These are phyloP conservation scores for Triops cancriformis DNA, from an alignment of 1,140 invertebrate genomes.

Conservation along the genomic window DNA sequence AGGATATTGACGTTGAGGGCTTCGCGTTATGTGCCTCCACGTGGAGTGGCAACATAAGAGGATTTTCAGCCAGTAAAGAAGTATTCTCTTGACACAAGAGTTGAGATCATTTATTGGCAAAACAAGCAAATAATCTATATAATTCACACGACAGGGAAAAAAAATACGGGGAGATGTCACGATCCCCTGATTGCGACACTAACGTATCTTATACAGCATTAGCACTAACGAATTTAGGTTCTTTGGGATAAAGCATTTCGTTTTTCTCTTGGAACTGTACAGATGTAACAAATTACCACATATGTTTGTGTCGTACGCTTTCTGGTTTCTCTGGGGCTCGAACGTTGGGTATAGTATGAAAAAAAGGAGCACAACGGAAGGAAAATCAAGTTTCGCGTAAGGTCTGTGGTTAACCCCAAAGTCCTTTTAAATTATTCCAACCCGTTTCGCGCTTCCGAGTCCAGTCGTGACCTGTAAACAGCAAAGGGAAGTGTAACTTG, in stretches of 20 bases:
- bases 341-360: background rate
- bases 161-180: background rate
- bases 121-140: background rate
- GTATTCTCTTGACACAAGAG: background rate
- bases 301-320: too few relatives aligned
- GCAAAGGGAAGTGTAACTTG: constrained; percentile 11
- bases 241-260: background rate
- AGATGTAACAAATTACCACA: background rate
- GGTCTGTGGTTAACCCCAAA: constrained; percentile 17
- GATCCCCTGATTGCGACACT: background rate
- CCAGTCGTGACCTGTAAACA: constrained; percentile 19
- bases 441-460: constrained; percentile 24
- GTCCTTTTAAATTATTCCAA: constrained; percentile 27
- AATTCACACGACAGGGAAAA: background rate
- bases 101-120: background rate
- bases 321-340: background rate
- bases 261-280: background rate
- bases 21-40: background rate
- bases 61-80: background rate
- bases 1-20: background rate
- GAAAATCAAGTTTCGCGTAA: background rate
- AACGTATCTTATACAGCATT: background rate
- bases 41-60: background rate
- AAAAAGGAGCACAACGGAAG: background rate
- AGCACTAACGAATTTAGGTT: background rate